Conservation (phyloP, 2,113 vertebrate species). For the Macquaria ambigua region DNA sequence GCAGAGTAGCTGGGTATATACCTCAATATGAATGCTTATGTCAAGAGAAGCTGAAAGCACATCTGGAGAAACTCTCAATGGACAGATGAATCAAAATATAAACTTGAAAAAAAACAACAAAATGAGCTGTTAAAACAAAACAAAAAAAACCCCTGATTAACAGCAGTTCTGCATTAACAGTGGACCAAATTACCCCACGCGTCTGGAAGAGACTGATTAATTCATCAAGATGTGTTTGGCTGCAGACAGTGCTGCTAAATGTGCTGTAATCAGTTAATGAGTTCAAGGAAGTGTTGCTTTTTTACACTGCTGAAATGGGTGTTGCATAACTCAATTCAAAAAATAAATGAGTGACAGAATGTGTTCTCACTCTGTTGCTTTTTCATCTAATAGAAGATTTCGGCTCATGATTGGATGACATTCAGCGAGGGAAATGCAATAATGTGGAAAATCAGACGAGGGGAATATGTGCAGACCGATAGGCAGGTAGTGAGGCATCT, state of each 20-base stretch:
- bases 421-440: constrained; percentile 9
- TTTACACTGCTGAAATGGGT: background rate
- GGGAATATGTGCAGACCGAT: constrained; percentile 21
- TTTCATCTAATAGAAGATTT: background rate
- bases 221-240: constrained; percentile 56
- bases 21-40: background rate
- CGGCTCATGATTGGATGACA: constrained; percentile 16
- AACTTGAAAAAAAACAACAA: constrained; percentile 1
- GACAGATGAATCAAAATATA: constrained; percentile 41
- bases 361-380: background rate
- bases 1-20: background rate
- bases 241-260: constrained; percentile 36
- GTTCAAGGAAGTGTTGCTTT: background rate
- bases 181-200: constrained; percentile 41
- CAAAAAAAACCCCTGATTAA: constrained; percentile 4
- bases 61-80: constrained; percentile 13
- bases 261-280: constrained; percentile 48
- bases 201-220: constrained; percentile 56
- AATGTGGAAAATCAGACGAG: background rate
- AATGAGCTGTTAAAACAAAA: background rate
- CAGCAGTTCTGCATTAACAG: constrained; percentile 34
- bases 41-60: constrained; percentile 2
- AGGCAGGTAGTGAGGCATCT: constrained; percentile 18
- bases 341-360: constrained; percentile 2
- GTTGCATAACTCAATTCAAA: constrained; percentile 12